Conservation (phyloP, 2,113 vertebrate genomes). For the Lichenostomus cassidix region DNA sequence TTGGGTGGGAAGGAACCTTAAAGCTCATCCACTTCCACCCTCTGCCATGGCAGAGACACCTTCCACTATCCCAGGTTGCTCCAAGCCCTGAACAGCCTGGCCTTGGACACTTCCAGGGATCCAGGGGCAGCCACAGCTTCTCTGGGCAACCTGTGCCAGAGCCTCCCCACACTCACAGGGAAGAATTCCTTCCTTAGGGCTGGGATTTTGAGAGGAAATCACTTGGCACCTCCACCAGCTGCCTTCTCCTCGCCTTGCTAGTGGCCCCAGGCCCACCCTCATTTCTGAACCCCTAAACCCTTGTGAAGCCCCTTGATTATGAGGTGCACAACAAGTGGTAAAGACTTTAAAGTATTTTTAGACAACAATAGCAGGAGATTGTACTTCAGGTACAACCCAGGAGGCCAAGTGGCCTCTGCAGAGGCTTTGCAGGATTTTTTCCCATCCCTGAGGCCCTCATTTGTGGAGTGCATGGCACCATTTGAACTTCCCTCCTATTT, state of each 20-base stretch:
- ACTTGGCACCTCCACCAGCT: not conserved
- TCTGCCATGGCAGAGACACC: not conserved
- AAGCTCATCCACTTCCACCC: rapidly evolving
- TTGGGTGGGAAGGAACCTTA: not conserved
- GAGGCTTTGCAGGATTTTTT: not conserved
- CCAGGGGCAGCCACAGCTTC: not conserved
- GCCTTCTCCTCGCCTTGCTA: not conserved
- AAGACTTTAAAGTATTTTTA: not conserved
- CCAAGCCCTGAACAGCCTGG: rapidly evolving
- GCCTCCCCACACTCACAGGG: rapidly evolving
- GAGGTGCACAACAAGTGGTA: rapidly evolving
- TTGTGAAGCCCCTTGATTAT: rapidly evolving
- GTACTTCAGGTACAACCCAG: not conserved
- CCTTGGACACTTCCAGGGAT: not conserved
- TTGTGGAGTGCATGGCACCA: not conserved
- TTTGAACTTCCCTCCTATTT: not conserved
- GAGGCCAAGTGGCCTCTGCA: not conserved
- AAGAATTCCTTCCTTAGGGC: not conserved
- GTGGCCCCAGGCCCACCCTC: not conserved
- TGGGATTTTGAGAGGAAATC: not conserved
- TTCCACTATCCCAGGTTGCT: not conserved
- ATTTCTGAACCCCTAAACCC: not conserved
- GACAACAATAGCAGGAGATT: not conserved
- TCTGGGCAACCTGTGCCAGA: not conserved
- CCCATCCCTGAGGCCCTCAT: not conserved